Evolutionary conservation across 2,888 invertebrate species (phyloP).

Genomic region (Drosophila buzzatii): DNA sequence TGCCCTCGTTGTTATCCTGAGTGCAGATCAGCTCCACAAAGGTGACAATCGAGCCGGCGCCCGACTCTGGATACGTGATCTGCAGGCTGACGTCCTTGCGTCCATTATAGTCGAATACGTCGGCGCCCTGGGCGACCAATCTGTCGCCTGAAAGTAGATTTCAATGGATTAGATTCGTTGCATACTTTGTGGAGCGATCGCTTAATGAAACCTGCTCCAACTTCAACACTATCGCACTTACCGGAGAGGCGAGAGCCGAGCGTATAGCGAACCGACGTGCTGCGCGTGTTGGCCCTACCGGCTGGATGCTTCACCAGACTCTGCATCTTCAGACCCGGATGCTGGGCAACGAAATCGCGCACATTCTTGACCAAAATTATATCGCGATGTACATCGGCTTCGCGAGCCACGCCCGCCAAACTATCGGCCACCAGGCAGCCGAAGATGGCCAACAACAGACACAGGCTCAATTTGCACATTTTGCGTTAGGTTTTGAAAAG

Average conservation of each 20-base stretch:
- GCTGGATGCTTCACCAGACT: conserved; percentile 65
- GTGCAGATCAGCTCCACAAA: conserved; percentile 78
- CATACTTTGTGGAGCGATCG: conserved; percentile 10
- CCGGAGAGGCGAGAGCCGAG: conserved; percentile 78
- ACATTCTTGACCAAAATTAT: conserved; percentile 77
- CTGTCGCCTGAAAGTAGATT: conserved; percentile 74
- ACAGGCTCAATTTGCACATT: conserved; percentile 63
- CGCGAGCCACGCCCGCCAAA: conserved; percentile 40
- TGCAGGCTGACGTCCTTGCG: conserved; percentile 80
- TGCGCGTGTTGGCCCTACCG: conserved; percentile 29
- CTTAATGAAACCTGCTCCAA: background rate
- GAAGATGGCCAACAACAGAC: conserved; percentile 51
- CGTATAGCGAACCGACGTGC: conserved; percentile 73
- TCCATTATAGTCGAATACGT: conserved; percentile 69
- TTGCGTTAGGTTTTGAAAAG: background rate
- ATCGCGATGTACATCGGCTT: conserved; percentile 40
- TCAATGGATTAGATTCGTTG: background rate
- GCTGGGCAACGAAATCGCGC: conserved; percentile 66
- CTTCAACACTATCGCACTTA: conserved; percentile 47
- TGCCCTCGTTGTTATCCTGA: conserved; percentile 79
- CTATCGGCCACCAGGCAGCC: conserved; percentile 52
- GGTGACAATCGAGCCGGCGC: conserved; percentile 75
- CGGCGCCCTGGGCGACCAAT: conserved; percentile 79
- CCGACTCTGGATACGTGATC: conserved; percentile 81
- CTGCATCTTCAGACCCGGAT: conserved; percentile 72